phyloP scores from a whole-genome alignment of 2,888 invertebrate species.

The Tenthredo mesomela region DNA sequence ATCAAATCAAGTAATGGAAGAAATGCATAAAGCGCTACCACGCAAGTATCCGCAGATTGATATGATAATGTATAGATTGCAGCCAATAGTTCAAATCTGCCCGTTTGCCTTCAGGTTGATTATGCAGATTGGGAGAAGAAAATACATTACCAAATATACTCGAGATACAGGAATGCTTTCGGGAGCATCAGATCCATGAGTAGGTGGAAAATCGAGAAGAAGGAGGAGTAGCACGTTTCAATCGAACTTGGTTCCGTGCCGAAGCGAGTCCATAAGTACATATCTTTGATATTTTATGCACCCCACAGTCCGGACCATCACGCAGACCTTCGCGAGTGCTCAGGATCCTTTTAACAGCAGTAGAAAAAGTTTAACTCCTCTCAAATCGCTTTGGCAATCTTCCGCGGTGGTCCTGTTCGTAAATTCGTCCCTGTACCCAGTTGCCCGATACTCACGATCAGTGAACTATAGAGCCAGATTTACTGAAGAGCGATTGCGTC shows the following conservation, averaged over 20 bases:
- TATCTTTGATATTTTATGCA: conserved; percentile 49
- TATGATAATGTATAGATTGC: conserved; percentile 29
- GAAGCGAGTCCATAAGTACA: conserved; percentile 31
- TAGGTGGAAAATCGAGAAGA: conserved; percentile 42
- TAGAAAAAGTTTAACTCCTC: conserved; percentile 34
- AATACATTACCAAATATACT: conserved; percentile 39
- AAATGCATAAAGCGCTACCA: conserved; percentile 43
- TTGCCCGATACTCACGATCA: conserved; percentile 10
- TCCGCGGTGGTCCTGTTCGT: conserved; percentile 17
- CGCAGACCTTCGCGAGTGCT: conserved; percentile 19
- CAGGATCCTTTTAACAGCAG: conserved; percentile 37
- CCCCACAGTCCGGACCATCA: conserved; percentile 43
- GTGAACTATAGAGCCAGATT: conserved; percentile 34
- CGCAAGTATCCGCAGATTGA: conserved; percentile 12
- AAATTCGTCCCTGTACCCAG: conserved; percentile 31
- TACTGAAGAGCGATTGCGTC: conserved; percentile 32
- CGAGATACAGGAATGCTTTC: conserved; percentile 30
- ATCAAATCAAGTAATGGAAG: conserved; percentile 51
- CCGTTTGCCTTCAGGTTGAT: conserved; percentile 26
- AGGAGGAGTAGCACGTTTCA: conserved; percentile 21
- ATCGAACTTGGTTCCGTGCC: conserved; percentile 33
- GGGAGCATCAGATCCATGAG: conserved; percentile 6
- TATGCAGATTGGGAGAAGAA: conserved; percentile 42
- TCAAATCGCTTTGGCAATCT: conserved; percentile 33
- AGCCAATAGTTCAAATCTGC: conserved; percentile 11